Conservation (phyloP, 1,140 invertebrate species). For the Stegodyphus mimosarum region DNA sequence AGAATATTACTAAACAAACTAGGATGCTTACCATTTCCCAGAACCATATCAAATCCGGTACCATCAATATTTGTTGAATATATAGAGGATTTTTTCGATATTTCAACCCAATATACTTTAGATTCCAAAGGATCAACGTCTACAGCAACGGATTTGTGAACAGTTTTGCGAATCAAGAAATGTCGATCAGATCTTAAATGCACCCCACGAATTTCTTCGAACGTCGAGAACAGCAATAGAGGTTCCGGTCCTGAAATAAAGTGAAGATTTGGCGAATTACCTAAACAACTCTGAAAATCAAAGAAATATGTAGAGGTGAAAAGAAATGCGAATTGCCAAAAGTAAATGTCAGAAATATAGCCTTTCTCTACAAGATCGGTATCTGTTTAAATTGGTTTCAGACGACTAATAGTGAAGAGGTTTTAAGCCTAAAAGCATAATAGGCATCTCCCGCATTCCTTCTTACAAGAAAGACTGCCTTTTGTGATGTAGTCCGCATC, state of each 20-base stretch:
- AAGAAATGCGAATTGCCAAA: too few relatives aligned
- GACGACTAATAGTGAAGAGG: too few relatives aligned
- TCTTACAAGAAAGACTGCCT: too few relatives aligned
- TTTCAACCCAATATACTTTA: conserved; percentile 79
- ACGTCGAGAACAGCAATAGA: conserved; percentile 66
- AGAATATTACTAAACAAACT: background rate
- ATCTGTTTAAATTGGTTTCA: too few relatives aligned
- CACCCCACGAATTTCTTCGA: conserved; percentile 53
- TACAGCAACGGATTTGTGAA: conserved; percentile 73
- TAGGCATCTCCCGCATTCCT: too few relatives aligned
- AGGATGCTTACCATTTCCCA: conserved; percentile 46
- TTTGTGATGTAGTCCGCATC: too few relatives aligned
- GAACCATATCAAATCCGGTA: conserved; percentile 62
- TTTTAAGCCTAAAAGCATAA: too few relatives aligned
- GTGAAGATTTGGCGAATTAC: conserved; percentile 64
- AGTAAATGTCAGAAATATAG: too few relatives aligned
- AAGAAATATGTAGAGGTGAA: too few relatives aligned
- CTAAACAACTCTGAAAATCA: too few relatives aligned
- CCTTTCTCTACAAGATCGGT: too few relatives aligned
- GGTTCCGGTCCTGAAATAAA: conserved; percentile 71
- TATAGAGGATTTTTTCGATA: conserved; percentile 76
- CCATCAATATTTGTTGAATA: conserved; percentile 72
- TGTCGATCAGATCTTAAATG: conserved; percentile 35
- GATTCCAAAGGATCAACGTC: conserved; percentile 73
- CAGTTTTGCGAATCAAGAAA: conserved; percentile 28